A percentile compares a stretch with the other conserved stretches of the same genome.
Conservation (phyloP, 2,888 invertebrate genomes). For the Ctena decussata region DNA sequence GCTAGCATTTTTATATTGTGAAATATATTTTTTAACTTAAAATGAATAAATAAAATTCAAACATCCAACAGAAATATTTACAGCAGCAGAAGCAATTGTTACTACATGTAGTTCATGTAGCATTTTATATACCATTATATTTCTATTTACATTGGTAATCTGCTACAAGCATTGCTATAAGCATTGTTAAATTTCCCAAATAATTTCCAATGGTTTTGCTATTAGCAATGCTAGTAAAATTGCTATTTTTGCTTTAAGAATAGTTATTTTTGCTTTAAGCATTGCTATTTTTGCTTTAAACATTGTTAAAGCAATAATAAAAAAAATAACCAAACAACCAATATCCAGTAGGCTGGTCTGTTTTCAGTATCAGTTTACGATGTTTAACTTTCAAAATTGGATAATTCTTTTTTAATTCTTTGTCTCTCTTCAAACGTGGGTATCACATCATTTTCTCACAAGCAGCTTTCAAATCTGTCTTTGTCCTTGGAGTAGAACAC, state of each 20-base stretch:
- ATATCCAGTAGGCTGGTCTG: conserved; percentile 21
- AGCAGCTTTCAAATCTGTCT: too few relatives aligned
- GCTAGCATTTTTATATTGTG: conserved; percentile 41
- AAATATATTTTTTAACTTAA: conserved; percentile 19
- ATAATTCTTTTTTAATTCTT: conserved; percentile 35
- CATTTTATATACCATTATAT: background rate
- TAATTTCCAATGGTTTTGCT: too few relatives aligned
- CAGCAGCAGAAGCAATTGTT: conserved; percentile 34
- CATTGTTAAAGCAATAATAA: conserved; percentile 21
- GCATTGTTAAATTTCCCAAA: too few relatives aligned
- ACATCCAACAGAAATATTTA: conserved; percentile 20
- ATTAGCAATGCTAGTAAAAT: too few relatives aligned
- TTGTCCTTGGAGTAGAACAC: too few relatives aligned
- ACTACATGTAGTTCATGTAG: conserved; percentile 28
- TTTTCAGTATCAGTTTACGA: conserved; percentile 43
- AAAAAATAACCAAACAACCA: conserved; percentile 32
- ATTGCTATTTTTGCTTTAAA: conserved; percentile 27
- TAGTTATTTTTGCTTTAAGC: background rate
- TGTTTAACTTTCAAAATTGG: conserved; percentile 37
- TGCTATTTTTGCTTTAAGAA: too few relatives aligned
- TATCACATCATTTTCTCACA: too few relatives aligned
- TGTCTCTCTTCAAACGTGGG: too few relatives aligned
- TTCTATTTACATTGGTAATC: background rate
- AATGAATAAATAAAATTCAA: conserved; percentile 34
- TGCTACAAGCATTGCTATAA: too few relatives aligned